These are phyloP conservation scores for Panthera leo DNA, from an alignment of 2,113 vertebrate species.

Conservation along the genomic window DNA sequence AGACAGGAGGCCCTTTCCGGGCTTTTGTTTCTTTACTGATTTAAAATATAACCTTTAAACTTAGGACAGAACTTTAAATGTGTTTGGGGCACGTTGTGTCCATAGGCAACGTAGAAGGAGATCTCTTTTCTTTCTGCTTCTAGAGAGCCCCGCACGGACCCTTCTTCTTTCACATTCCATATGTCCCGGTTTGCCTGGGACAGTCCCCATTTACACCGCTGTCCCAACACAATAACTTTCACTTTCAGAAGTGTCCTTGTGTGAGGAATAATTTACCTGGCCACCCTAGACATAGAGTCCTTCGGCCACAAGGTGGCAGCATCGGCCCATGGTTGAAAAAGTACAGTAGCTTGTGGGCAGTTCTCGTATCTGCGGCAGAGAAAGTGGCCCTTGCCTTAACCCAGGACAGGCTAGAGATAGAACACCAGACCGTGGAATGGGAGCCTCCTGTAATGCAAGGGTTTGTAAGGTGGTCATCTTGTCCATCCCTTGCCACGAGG, in stretches of 20 bases:
- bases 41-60: background rate
- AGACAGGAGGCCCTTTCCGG: background rate
- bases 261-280: background rate
- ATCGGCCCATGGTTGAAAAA: background rate
- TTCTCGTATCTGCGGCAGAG: background rate
- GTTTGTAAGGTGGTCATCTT: background rate
- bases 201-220: background rate
- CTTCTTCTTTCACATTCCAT: background rate
- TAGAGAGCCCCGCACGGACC: background rate
- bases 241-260: background rate
- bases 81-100: background rate
- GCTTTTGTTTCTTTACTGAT: background rate
- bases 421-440: background rate
- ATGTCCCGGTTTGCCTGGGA: background rate
- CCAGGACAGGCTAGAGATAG: background rate
- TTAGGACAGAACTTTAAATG: background rate
- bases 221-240: background rate
- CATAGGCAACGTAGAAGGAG: background rate
- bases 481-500: background rate
- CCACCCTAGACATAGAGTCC: background rate
- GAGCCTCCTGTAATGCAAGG: background rate
- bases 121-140: background rate
- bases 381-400: background rate
- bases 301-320: slow-evolving; percentile 55
- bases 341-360: rapidly evolving